These are phyloP conservation scores for Carollia perspicillata DNA, from an alignment of 2,113 vertebrate species.

Conservation along the genomic window DNA sequence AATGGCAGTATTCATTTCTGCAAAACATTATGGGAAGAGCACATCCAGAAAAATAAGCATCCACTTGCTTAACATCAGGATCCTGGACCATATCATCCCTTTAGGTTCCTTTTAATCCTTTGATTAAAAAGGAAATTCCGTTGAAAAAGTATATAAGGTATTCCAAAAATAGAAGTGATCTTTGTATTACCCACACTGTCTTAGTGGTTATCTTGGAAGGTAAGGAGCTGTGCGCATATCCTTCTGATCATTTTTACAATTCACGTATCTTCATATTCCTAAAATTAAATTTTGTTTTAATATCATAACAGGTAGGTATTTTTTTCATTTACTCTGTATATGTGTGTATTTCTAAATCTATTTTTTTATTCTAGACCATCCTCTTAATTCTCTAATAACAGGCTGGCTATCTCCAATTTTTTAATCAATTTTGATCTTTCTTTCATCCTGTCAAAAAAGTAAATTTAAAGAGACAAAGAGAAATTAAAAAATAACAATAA, in stretches of 20 bases:
- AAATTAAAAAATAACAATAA: background rate
- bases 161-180: constrained; percentile 2
- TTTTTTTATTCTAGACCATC: constrained; percentile 2
- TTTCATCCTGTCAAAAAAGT: constrained; percentile 4
- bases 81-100: background rate
- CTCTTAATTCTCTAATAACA: background rate
- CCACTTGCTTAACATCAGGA: background rate
- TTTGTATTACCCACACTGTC: background rate
- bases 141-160: constrained; percentile 8
- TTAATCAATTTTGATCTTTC: background rate
- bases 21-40: background rate
- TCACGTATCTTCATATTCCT: background rate
- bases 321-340: background rate
- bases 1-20: constrained; percentile 33
- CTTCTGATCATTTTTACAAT: background rate
- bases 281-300: background rate
- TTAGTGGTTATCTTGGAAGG: background rate
- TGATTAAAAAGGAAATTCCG: constrained; percentile 40
- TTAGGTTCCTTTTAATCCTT: constrained; percentile 30
- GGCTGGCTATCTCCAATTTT: background rate
- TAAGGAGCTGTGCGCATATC: background rate
- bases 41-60: background rate
- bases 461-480: background rate
- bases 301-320: background rate
- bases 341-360: background rate